A percentile compares a stretch with the other conserved stretches of the same genome.
phyloP scores from a whole-genome alignment of 2,888 invertebrate species.

The Stramonita haemastoma region DNA sequence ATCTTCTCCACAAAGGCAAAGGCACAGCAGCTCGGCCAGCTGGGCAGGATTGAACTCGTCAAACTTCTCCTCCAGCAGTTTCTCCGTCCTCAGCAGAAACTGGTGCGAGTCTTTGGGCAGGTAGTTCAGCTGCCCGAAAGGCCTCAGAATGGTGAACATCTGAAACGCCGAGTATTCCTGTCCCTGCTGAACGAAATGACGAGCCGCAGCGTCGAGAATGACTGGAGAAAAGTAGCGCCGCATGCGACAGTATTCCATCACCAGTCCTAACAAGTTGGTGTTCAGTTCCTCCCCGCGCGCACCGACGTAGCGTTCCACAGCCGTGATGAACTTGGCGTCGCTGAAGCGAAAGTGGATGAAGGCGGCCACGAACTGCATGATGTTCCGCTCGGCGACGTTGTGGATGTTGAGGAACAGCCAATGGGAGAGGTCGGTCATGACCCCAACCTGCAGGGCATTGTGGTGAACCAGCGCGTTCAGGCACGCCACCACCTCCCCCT shows the following conservation, averaged over 20 bases:
- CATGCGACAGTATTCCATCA: constrained; percentile 83
- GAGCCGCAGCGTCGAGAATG: constrained; percentile 82
- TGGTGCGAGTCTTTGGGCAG: constrained; percentile 75
- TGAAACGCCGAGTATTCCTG: constrained; percentile 80
- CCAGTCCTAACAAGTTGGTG: constrained; percentile 81
- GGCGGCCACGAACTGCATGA: constrained; percentile 79
- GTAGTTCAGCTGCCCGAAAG: constrained; percentile 83
- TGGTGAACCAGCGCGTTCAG: constrained; percentile 60
- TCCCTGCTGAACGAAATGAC: constrained; percentile 80
- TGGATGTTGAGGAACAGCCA: constrained; percentile 84
- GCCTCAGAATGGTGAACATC: constrained; percentile 81
- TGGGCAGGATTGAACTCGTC: constrained; percentile 81
- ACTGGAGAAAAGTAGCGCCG: constrained; percentile 81
- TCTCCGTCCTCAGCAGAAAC: constrained; percentile 74
- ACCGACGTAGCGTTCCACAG: constrained; percentile 83
- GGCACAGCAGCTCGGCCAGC: constrained; percentile 82
- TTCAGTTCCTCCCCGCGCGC: constrained; percentile 78
- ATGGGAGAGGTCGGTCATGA: constrained; percentile 77
- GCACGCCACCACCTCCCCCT: constrained; percentile 67
- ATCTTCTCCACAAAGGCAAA: constrained; percentile 83
- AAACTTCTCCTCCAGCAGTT: constrained; percentile 81
- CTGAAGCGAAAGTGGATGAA: constrained; percentile 81
- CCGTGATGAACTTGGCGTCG: constrained; percentile 81
- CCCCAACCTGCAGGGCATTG: constrained; percentile 61
- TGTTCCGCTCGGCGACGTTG: constrained; percentile 81